phyloP scores from a whole-genome alignment of 2,888 invertebrate species.

The Pimpla rufipes region DNA sequence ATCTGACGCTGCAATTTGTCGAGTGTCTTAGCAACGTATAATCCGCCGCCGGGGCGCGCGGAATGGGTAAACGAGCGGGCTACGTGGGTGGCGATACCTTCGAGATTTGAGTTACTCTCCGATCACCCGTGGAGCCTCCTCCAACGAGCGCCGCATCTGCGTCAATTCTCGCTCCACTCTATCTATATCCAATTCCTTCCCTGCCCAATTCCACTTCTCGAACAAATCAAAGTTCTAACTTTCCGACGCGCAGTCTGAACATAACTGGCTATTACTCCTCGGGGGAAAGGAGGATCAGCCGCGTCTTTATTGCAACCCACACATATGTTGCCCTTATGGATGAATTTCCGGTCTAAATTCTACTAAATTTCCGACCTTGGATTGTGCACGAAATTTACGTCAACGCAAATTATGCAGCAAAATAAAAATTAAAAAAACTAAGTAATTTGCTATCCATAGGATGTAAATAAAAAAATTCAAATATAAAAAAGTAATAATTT shows the following conservation, averaged over 20 bases:
- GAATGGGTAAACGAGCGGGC: too few relatives aligned
- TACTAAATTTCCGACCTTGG: too few relatives aligned
- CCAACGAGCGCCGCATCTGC: conserved; percentile 56
- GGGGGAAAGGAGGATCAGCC: neutral
- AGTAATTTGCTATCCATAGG: too few relatives aligned
- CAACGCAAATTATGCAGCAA: too few relatives aligned
- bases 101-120: conserved; percentile 20
- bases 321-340: neutral
- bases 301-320: neutral
- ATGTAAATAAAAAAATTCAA: too few relatives aligned
- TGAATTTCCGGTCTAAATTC: too few relatives aligned
- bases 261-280: conserved; percentile 33
- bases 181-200: neutral
- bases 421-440: too few relatives aligned
- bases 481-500: too few relatives aligned
- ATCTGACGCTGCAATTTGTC: conserved; percentile 38
- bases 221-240: conserved; percentile 65
- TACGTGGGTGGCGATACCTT: neutral
- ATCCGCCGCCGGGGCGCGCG: neutral
- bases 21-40: conserved; percentile 31
- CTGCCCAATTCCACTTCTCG: conserved; percentile 31
- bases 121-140: conserved; percentile 45
- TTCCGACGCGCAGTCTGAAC: conserved; percentile 34
- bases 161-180: neutral
- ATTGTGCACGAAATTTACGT: too few relatives aligned